phyloP scores from a whole-genome alignment of 2,113 vertebrate species.

The Saimiri boliviensis region DNA sequence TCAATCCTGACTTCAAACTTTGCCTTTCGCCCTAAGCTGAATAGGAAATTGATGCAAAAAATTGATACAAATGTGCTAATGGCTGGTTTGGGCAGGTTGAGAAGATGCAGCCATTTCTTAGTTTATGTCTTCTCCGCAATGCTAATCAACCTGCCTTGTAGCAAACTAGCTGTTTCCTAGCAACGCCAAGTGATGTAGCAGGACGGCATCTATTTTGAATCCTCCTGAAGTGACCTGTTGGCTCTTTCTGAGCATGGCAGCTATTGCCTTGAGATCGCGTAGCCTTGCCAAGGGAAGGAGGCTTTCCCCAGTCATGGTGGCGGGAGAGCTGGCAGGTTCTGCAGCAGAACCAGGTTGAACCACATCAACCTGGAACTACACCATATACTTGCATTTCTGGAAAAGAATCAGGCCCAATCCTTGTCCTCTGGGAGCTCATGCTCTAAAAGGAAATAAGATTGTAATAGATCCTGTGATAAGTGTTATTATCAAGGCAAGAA shows the following conservation, averaged over 20 bases:
- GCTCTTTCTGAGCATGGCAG: conserved; percentile 13
- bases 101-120: conserved; percentile 39
- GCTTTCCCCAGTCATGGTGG: no score
- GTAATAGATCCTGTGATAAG: neutral
- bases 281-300: neutral
- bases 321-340: neutral
- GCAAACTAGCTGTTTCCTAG: conserved; percentile 71
- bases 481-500: neutral
- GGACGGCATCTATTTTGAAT: conserved; percentile 64
- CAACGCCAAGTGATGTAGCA: conserved; percentile 51
- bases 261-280: conserved; percentile 12
- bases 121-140: neutral
- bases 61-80: neutral
- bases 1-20: neutral
- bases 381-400: neutral
- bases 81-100: neutral
- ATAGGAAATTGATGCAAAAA: neutral
- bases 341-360: neutral
- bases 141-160: conserved; percentile 55
- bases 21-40: neutral
- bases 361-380: neutral
- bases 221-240: conserved; percentile 59
- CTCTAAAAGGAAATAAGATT: neutral
- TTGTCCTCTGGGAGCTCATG: neutral
- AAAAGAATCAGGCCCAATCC: neutral